Conservation (phyloP, 2,113 vertebrate species). For the Leptobrachium leishanense region DNA sequence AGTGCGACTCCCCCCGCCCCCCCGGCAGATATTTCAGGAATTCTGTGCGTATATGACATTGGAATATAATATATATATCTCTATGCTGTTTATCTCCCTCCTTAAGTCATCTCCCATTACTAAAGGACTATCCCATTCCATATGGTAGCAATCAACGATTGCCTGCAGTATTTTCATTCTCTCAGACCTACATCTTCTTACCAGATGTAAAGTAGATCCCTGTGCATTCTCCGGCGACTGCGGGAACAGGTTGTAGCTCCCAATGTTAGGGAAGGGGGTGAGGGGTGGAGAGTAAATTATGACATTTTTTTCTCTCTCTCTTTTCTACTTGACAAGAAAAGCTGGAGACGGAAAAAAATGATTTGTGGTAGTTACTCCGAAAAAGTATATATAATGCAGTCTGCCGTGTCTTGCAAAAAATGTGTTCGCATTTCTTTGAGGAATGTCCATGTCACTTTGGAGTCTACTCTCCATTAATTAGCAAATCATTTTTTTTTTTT, state of each 20-base stretch:
- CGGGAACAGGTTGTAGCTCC: conserved; percentile 14
- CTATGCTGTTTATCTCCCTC: conserved; percentile 27
- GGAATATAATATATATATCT: conserved; percentile 21
- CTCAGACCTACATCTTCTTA: conserved; percentile 22
- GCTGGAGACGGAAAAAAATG: neutral
- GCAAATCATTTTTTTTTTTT: neutral
- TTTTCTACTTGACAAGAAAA: neutral
- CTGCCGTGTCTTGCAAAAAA: neutral
- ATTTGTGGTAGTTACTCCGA: neutral
- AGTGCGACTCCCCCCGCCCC: neutral
- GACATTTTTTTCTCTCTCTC: neutral
- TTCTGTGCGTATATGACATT: conserved; percentile 10
- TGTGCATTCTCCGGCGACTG: neutral
- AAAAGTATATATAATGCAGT: neutral
- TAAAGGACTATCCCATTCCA: conserved; percentile 11
- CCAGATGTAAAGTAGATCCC: conserved; percentile 43
- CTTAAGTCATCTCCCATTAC: conserved; percentile 30
- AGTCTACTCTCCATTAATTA: neutral
- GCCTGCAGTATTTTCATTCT: conserved; percentile 15
- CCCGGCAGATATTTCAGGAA: conserved; percentile 31
- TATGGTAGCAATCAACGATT: conserved; percentile 37
- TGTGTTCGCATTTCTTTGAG: neutral
- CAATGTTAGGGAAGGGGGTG: neutral
- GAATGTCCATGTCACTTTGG: neutral
- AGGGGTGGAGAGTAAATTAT: neutral